Evolutionary conservation across 2,113 vertebrate species (phyloP).

Genomic region (Onychorhynchus coronatus): DNA sequence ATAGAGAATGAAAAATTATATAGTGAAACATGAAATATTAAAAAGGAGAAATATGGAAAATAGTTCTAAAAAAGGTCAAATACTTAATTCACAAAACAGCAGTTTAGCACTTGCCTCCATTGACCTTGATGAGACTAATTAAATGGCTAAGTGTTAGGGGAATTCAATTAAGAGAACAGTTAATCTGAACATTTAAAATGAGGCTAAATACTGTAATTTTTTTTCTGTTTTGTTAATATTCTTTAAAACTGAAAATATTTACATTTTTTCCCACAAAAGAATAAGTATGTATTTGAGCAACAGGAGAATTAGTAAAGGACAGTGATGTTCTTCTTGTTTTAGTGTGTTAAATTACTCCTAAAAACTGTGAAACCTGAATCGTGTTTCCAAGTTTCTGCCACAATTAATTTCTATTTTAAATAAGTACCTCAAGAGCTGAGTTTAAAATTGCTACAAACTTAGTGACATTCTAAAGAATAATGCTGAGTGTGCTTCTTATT

Average conservation of each 20-base stretch:
- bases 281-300: background rate
- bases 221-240: background rate
- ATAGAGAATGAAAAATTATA: background rate
- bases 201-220: background rate
- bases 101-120: background rate
- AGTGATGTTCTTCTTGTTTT: background rate
- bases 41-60: background rate
- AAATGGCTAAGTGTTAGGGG: background rate
- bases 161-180: background rate
- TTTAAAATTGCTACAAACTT: background rate
- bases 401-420: background rate
- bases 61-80: background rate
- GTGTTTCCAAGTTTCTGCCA: background rate
- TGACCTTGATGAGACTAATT: background rate
- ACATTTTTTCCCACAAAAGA: background rate
- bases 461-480: background rate
- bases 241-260: background rate
- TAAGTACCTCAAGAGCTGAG: background rate
- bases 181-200: background rate
- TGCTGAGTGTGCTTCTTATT: background rate
- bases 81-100: background rate
- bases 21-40: background rate
- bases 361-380: background rate
- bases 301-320: background rate
- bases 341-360: background rate